Evolutionary conservation across 37 sponge, comb jelly and placozoan species (phyloP).

Genomic region (Aphrocallistes beatrix): DNA sequence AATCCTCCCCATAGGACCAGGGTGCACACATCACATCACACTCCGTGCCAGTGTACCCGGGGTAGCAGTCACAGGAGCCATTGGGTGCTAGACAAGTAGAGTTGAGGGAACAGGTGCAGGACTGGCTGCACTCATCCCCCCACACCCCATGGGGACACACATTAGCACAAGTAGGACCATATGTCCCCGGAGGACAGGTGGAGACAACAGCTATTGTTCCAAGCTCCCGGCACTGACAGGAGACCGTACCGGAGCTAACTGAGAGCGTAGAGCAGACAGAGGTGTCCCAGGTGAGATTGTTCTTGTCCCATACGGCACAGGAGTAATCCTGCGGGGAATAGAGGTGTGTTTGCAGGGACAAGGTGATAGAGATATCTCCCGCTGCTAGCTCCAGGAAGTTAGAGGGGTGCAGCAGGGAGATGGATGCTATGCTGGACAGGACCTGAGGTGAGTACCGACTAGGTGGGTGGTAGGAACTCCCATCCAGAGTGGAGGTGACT

Average conservation of each 20-base stretch:
- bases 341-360: not conserved
- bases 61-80: constrained; percentile 48
- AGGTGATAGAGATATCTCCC: not conserved
- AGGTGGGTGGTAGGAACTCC: not conserved
- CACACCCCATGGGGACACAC: constrained; percentile 51
- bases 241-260: not conserved
- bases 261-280: not conserved
- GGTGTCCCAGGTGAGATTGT: not conserved
- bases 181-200: not conserved
- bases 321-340: not conserved
- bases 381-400: not conserved
- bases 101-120: constrained; percentile 38
- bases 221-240: not conserved
- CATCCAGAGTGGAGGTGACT: not conserved
- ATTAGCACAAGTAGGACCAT: not conserved
- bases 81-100: constrained; percentile 33
- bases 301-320: not conserved
- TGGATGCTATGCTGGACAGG: not conserved
- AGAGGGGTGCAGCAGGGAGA: not conserved
- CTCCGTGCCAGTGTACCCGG: constrained; percentile 37
- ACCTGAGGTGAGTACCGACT: not conserved
- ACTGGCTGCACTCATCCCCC: constrained; percentile 37
- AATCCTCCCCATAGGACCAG: constrained; percentile 42
- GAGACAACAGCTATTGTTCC: not conserved
- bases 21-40: constrained; percentile 32